Evolutionary conservation across 2,113 vertebrate genomes (phyloP).

Genomic region (Podocnemis expansa): DNA sequence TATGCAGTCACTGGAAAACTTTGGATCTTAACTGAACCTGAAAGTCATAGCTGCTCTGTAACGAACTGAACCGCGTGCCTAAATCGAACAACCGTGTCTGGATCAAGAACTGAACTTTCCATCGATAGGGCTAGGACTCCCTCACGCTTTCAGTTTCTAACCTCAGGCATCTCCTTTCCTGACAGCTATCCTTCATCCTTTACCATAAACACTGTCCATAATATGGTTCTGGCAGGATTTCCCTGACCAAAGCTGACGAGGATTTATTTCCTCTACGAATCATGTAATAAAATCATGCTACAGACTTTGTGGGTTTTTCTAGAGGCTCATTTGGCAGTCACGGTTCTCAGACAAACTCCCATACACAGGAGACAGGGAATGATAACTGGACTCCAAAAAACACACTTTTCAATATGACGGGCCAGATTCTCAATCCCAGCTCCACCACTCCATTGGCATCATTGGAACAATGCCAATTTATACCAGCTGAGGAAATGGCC

Average conservation of each 20-base stretch:
- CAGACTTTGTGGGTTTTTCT: not conserved
- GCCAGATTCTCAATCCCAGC: not conserved
- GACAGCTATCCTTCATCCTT: not conserved
- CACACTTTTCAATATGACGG: not conserved
- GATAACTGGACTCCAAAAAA: not conserved
- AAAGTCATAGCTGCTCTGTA: conserved; percentile 7
- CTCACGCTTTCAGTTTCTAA: not conserved
- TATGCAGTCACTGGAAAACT: not conserved
- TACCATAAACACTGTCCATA: not conserved
- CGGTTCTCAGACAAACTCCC: not conserved
- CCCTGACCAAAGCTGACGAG: not conserved
- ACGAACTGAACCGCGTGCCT: not conserved
- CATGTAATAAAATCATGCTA: not conserved
- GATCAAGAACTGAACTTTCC: not conserved
- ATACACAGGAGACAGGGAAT: not conserved
- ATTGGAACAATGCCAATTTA: not conserved
- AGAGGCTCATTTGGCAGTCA: not conserved
- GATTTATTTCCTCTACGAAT: not conserved
- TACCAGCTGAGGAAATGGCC: not conserved
- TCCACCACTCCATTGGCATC: not conserved
- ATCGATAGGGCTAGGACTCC: not conserved
- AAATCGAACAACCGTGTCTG: not conserved
- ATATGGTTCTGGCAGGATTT: not conserved
- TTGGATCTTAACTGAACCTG: not conserved
- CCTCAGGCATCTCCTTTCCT: not conserved